phyloP scores from a whole-genome alignment of 1,140 invertebrate species.

The Eubasilissa regina region DNA sequence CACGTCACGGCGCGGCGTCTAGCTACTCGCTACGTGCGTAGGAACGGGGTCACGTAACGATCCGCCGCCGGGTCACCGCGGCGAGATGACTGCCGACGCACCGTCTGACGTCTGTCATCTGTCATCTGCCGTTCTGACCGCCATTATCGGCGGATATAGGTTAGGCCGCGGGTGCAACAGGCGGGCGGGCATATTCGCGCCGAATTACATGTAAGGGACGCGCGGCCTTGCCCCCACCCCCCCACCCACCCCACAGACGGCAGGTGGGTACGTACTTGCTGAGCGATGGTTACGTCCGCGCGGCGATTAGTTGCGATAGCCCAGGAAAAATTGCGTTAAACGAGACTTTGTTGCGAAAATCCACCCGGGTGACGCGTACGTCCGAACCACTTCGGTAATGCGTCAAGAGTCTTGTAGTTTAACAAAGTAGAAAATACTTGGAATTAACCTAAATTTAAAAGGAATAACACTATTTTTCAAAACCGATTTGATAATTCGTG shows the following conservation, averaged over 20 bases:
- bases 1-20: background rate
- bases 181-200: background rate
- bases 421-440: no score
- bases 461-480: no score
- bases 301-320: background rate
- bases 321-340: background rate
- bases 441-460: no score
- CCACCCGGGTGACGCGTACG: background rate
- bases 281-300: background rate
- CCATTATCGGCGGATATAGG: no score
- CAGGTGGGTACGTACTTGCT: background rate
- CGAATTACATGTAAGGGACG: constrained; percentile 5
- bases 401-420: no score
- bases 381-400: background rate
- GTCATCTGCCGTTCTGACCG: no score
- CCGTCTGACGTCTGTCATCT: no score
- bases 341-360: background rate
- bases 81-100: no score
- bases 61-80: no score
- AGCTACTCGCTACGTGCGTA: background rate
- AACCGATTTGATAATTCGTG: no score
- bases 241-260: background rate
- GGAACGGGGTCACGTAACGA: no score
- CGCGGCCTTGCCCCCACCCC: constrained; percentile 42
- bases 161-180: constrained; percentile 26